Base-by-base conservation (phyloP, 2,797 vertebrate genomes). In the Scleropages formosus region DNA sequence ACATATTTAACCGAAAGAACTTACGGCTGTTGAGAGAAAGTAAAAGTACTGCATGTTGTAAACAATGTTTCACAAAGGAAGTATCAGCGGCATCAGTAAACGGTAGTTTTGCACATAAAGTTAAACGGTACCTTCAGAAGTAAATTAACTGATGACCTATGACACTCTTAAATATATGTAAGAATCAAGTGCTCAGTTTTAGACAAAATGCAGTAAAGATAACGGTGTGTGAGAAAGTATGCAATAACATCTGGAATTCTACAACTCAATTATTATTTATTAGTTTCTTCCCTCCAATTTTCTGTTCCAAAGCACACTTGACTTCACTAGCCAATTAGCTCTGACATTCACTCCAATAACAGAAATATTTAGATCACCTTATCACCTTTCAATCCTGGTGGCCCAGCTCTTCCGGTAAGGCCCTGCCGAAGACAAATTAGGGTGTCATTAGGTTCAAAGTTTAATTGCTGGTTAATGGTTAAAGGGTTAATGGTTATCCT, bases 361-460 rank as follows among this genome's bases (percentile, higher is more conserved):
- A 87, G 86, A 95, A 98, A 95, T 93, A 96, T 94, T 98, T 96
- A 97, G 94, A 95, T 99, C 98, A 99, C 98, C 98, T 99, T 98
- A 98, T 99, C 98, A 98, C 98, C 98, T 99, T 98, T 99, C 95
- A 98, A 94, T 98, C 98, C 98, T 90, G 94, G 91, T 83, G 92
- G 94, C 84, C 98, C 96, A 78, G 85, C 86, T 88, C 89, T 95
- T 87, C 96, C 98, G 63, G 89, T 87, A 82, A 94, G 92, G 85
- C 97, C 98, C 98, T 99, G 86, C 77, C 79, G 85, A 80, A 84
- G 75, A 78, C 73, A 87, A 75, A 80, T 12, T 65, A 77, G 58
- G 56, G 60, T 59, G 24, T 31, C 49, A 71, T 78, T 31, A 64
- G 58, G 44, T 10, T 56, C 26, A 15, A 59, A 18, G 15, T 49